phyloP scores from a whole-genome alignment of 2,113 vertebrate genomes.

The Fulmarus glacialis region DNA sequence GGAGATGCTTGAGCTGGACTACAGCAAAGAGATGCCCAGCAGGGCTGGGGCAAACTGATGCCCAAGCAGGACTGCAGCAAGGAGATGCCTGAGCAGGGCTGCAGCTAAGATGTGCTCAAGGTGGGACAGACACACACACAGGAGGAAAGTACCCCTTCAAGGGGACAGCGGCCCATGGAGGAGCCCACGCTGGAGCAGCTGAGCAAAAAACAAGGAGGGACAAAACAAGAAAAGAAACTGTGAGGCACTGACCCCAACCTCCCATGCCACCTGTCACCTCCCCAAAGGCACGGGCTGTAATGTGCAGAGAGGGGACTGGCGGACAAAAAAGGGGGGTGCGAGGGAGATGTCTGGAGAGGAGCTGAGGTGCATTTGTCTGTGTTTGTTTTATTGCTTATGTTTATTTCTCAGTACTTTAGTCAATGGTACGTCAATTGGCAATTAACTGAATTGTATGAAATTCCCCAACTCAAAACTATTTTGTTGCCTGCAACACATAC shows the following conservation, averaged over 20 bases:
- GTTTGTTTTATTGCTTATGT: background rate
- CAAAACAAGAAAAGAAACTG: background rate
- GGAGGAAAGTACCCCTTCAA: background rate
- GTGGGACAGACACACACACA: background rate
- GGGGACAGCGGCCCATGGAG: background rate
- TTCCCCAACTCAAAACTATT: background rate
- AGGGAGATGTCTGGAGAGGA: background rate
- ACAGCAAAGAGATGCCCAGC: background rate
- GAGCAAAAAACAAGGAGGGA: background rate
- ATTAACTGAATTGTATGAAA: background rate
- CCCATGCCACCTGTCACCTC: background rate
- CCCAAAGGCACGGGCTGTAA: rapidly evolving
- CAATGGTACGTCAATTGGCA: background rate
- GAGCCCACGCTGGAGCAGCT: background rate
- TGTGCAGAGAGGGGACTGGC: rapidly evolving
- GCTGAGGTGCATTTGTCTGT: too few species aligned
- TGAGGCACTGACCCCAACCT: background rate
- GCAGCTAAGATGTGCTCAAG: background rate
- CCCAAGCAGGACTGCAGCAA: background rate
- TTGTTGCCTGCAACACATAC: background rate
- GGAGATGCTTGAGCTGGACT: background rate
- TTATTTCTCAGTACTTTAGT: background rate
- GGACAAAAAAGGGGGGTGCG: rapidly evolving
- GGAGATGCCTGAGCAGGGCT: background rate
- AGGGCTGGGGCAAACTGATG: background rate